Evolutionary conservation across 1,140 invertebrate species (phyloP).

Genomic region (Pomacea maculata): DNA sequence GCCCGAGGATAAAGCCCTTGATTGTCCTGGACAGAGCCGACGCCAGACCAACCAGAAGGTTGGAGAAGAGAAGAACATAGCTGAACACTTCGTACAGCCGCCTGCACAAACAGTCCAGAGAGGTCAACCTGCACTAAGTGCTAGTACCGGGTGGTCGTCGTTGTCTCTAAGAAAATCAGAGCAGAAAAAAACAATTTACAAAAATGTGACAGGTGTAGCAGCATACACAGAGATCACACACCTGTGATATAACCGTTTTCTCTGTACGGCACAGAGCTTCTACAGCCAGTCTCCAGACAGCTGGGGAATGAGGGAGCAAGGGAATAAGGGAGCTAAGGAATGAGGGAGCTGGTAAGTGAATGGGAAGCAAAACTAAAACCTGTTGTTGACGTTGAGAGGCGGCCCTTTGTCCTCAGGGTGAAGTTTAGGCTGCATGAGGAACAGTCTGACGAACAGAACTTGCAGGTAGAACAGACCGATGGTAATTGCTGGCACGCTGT

Average conservation of each 20-base stretch:
- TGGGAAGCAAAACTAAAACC: conserved; percentile 4
- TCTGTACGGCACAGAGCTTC: too few species aligned
- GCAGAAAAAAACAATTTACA: too few species aligned
- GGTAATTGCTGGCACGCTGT: conserved; percentile 28
- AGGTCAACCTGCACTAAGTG: too few species aligned
- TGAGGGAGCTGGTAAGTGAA: too few species aligned
- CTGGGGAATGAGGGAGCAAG: too few species aligned
- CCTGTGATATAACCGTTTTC: too few species aligned
- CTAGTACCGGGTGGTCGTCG: too few species aligned
- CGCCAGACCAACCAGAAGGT: conserved; percentile 33
- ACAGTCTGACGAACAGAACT: conserved; percentile 26
- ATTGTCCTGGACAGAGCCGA: conserved; percentile 28
- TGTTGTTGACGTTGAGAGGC: conserved; percentile 38
- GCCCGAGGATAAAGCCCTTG: conserved; percentile 29
- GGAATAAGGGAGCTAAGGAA: too few species aligned
- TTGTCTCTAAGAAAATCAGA: too few species aligned
- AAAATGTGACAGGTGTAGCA: too few species aligned
- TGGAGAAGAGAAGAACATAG: conserved; percentile 37
- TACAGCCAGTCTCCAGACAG: too few species aligned
- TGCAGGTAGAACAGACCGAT: conserved; percentile 33
- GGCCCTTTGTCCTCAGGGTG: conserved; percentile 18
- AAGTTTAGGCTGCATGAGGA: conserved; percentile 33
- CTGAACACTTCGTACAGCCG: conserved; percentile 30
- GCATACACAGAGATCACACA: too few species aligned
- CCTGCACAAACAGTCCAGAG: conserved; percentile 7